Base-by-base conservation (phyloP, 2,888 invertebrate species). In the Glaucopsyche alexis region DNA sequence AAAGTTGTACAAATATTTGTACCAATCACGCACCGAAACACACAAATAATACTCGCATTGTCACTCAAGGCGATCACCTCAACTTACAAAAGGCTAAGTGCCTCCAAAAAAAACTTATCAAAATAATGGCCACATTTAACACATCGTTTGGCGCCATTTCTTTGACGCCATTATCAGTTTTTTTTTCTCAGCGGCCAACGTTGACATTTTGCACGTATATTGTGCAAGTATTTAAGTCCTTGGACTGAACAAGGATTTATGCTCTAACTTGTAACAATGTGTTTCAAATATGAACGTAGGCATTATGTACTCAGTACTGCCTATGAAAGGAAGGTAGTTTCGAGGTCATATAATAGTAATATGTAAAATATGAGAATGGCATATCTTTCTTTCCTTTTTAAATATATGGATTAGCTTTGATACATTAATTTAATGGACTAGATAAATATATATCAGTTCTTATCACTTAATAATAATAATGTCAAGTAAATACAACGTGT, bases 61-160 rank as follows among this genome's bases (percentile, higher is more conserved):
- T 69, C 49, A 69, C 49, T 69, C 29, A 69, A 14, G 69, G 11
- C 47, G 69, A 69, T 47, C 29, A 50, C 13, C 40, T 40, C 66
- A 42, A 66, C 66, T 42, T 66, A 49, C 69, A 69, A 69, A 69
- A 69, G 69, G 47, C 49, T 8, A 45, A n/a, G 16, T 60, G 29
- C 29, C 29, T 47, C 14, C 14, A 42, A 72, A 72, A 29, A 29
- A 45, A 66, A 84, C 86, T 89, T 87, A 87, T 87, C 85, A 85
- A 83, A 87, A 87, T 84, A 86, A 79, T 77, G 80, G 81, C 83
- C 83, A 83, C 83, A 78, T 86, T 88, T 89, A 86, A 89, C 89
- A 88, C 87, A 78, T 80, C 84, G 83, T 75, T 86, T 85, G 88
- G 87, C 89, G 87, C 89, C 87, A 84, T 83, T 81, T 77, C 73